Evolutionary conservation across 1,140 invertebrate genomes (phyloP).

Genomic region (Nomia melanderi): DNA sequence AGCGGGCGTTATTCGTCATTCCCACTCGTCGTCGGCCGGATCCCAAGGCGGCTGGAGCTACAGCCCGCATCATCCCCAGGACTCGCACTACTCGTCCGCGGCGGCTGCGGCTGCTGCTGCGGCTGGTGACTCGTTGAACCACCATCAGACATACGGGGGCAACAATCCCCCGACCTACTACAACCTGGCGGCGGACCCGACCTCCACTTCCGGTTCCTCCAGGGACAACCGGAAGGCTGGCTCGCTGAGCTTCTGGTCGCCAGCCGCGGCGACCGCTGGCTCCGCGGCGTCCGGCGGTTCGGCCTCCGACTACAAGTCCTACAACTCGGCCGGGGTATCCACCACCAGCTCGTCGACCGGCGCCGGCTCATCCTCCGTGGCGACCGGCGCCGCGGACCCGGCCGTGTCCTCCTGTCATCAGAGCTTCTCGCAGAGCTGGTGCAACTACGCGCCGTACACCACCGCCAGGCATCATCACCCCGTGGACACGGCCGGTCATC

Average conservation of each 20-base stretch:
- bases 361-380: slow-evolving; percentile 83
- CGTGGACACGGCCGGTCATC: slow-evolving; percentile 82
- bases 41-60: slow-evolving; percentile 81
- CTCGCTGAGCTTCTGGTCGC: slow-evolving; percentile 87
- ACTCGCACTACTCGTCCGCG: slow-evolving; percentile 77
- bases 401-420: slow-evolving; percentile 86
- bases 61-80: slow-evolving; percentile 79
- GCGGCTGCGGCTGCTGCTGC: slow-evolving; percentile 66
- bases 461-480: slow-evolving; percentile 82
- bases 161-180: slow-evolving; percentile 88
- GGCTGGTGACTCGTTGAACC: slow-evolving; percentile 83
- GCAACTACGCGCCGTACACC: slow-evolving; percentile 87
- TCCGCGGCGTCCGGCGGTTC: slow-evolving; percentile 79
- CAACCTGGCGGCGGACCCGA: slow-evolving; percentile 86
- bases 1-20: slow-evolving; percentile 87
- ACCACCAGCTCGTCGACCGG: slow-evolving; percentile 83
- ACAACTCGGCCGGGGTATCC: slow-evolving; percentile 78
- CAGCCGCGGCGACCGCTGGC: slow-evolving; percentile 81
- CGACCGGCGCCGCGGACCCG: slow-evolving; percentile 81
- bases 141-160: slow-evolving; percentile 85
- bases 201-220: slow-evolving; percentile 77
- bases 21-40: slow-evolving; percentile 86
- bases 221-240: slow-evolving; percentile 84
- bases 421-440: slow-evolving; percentile 87
- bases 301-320: slow-evolving; percentile 84